Evolutionary conservation across 2,113 vertebrate species (phyloP).

Genomic region (Pardalotus punctatus): DNA sequence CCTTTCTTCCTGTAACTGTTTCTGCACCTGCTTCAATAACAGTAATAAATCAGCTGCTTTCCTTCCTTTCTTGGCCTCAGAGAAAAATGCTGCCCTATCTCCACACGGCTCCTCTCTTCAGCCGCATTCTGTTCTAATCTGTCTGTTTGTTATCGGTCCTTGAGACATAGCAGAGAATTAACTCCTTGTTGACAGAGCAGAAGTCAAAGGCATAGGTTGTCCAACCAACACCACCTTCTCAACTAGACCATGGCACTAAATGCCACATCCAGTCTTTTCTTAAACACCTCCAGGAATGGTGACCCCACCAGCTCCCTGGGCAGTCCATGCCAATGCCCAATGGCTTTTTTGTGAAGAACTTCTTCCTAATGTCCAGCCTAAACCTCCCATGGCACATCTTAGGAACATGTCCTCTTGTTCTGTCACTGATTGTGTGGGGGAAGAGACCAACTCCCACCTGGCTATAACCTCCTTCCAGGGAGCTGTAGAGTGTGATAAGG

Average conservation of each 20-base stretch:
- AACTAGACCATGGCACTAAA: neutral
- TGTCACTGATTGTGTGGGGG: accelerated
- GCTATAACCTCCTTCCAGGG: neutral
- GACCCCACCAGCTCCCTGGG: neutral
- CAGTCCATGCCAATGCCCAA: neutral
- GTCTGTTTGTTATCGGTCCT: neutral
- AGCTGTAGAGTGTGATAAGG: neutral
- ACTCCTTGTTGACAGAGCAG: neutral
- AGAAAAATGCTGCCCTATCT: neutral
- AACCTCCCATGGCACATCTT: neutral
- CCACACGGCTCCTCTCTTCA: accelerated
- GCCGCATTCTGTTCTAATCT: neutral
- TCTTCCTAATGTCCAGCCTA: neutral
- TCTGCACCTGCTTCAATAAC: neutral
- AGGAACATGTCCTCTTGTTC: neutral
- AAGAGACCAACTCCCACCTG: neutral
- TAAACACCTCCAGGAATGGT: neutral
- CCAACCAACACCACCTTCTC: neutral
- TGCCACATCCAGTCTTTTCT: neutral
- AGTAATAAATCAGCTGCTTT: neutral
- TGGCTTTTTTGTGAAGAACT: neutral
- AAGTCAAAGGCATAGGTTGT: neutral
- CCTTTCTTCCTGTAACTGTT: neutral
- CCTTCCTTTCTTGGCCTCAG: neutral
- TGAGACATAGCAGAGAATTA: neutral